These are phyloP conservation scores for Cynopterus sphinx DNA, from an alignment of 2,797 vertebrate species.

Conservation along the genomic window DNA sequence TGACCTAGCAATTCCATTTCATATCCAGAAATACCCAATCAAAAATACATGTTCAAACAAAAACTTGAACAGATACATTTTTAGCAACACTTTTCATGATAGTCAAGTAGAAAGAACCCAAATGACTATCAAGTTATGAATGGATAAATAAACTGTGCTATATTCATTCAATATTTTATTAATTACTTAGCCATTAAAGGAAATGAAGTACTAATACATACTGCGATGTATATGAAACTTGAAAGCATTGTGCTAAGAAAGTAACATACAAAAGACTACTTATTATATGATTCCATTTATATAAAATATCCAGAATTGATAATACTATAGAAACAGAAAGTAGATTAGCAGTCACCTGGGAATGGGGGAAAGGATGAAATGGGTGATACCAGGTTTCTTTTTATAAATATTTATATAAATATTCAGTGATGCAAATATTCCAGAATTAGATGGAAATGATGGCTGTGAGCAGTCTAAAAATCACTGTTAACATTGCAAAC, in stretches of 20 bases:
- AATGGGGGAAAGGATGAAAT: not conserved
- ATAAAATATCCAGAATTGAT: not conserved
- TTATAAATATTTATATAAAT: not conserved
- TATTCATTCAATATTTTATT: not conserved
- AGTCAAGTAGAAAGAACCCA: not conserved
- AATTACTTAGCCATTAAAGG: not conserved
- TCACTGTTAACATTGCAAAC: not conserved
- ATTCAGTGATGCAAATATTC: not conserved
- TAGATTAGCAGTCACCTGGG: not conserved
- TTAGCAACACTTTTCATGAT: not conserved
- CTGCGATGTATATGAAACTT: too few species aligned
- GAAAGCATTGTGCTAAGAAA: not conserved
- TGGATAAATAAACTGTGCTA: not conserved
- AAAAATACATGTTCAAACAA: not conserved
- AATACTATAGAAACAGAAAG: not conserved
- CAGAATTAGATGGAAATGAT: not conserved
- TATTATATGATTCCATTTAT: not conserved
- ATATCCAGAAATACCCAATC: not conserved
- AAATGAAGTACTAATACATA: not conserved
- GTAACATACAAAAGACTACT: not conserved
- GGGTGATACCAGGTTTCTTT: not conserved
- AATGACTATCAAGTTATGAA: not conserved
- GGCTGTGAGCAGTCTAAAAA: not conserved
- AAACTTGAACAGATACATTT: not conserved
- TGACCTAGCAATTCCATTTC: not conserved